Conservation (phyloP, 2,888 invertebrate genomes). For the Anagyrus pseudococci region DNA sequence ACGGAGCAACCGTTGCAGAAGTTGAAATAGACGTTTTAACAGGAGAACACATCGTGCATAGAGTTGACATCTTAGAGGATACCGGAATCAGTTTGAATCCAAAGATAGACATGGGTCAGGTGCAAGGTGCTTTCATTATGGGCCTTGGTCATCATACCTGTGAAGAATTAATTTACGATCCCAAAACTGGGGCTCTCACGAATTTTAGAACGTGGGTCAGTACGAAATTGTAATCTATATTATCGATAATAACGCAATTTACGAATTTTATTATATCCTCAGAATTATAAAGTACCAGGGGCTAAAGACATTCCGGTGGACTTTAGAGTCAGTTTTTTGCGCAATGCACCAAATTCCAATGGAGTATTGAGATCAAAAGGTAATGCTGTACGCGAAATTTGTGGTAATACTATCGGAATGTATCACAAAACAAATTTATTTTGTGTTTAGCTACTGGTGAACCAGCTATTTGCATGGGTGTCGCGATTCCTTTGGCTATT, state of each 20-base stretch:
- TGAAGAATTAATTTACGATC: slow-evolving; percentile 73
- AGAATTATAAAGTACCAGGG: slow-evolving; percentile 78
- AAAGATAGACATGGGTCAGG: slow-evolving; percentile 77
- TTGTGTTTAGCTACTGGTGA: slow-evolving; percentile 68
- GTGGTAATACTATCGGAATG: neutral
- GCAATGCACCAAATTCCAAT: slow-evolving; percentile 70
- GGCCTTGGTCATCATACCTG: slow-evolving; percentile 78
- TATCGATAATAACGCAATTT: neutral
- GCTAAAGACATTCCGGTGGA: slow-evolving; percentile 82
- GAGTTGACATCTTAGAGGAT: slow-evolving; percentile 78
- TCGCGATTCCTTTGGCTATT: slow-evolving; percentile 68
- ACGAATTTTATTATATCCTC: slow-evolving; percentile 16
- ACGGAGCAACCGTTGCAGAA: slow-evolving; percentile 71
- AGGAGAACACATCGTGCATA: slow-evolving; percentile 72
- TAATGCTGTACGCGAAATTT: slow-evolving; percentile 32
- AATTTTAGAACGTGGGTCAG: slow-evolving; percentile 79
- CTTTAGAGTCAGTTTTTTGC: slow-evolving; percentile 73
- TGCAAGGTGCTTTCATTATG: slow-evolving; percentile 82
- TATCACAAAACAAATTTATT: neutral
- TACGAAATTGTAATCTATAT: neutral
- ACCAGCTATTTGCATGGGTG: slow-evolving; percentile 64
- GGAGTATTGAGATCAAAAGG: slow-evolving; percentile 80
- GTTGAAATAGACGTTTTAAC: slow-evolving; percentile 81
- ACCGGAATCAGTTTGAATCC: slow-evolving; percentile 78
- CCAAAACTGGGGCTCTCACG: slow-evolving; percentile 70